Conservation (phyloP, 2,113 vertebrate species). For the Mastomys natalensis region DNA sequence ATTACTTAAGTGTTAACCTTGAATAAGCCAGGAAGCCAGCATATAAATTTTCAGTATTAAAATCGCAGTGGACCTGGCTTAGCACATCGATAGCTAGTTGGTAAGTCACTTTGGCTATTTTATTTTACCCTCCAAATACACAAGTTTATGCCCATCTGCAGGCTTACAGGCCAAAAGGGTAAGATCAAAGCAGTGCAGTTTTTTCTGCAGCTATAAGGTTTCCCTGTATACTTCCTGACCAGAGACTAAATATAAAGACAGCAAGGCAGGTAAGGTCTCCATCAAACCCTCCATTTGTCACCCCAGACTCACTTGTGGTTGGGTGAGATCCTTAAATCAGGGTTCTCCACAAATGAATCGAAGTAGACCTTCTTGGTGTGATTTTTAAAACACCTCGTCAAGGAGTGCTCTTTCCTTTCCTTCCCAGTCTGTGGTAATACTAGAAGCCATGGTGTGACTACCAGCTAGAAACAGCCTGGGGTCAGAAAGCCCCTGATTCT, state of each 20-base stretch:
- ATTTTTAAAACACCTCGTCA: neutral
- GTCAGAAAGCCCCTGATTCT: neutral
- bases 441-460: neutral
- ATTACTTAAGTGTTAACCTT: slow-evolving; percentile 71
- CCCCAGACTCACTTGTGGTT: neutral
- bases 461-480: neutral
- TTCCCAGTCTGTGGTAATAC: neutral
- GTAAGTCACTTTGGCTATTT: neutral
- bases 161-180: neutral
- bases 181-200: neutral
- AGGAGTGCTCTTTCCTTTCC: neutral
- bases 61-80: neutral
- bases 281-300: neutral
- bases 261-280: neutral
- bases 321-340: neutral
- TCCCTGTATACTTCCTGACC: neutral
- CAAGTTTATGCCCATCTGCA: neutral
- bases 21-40: slow-evolving; percentile 65
- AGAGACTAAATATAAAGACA: neutral
- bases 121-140: neutral
- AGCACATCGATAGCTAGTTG: neutral
- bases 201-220: neutral
- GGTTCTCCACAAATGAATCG: neutral
- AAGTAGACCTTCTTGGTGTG: neutral
- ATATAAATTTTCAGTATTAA: slow-evolving; percentile 46